These are phyloP conservation scores for Psilopsiagon aymara DNA, from an alignment of 2,113 vertebrate species.

Conservation along the genomic window DNA sequence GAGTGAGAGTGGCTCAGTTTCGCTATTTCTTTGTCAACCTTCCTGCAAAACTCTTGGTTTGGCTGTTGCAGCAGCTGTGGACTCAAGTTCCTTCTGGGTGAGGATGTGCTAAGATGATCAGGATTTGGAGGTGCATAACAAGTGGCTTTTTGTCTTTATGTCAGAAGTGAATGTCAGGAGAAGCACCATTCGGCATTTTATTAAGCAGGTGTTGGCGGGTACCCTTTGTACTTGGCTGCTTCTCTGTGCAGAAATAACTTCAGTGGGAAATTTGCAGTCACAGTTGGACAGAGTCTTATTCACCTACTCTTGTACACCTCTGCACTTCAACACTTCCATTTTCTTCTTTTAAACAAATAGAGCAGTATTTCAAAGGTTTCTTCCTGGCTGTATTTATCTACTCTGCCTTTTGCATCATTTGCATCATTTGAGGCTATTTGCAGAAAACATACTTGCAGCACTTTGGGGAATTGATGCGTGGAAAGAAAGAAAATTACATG, in stretches of 20 bases:
- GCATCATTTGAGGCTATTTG: background rate
- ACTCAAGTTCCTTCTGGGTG: background rate
- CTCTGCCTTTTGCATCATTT: background rate
- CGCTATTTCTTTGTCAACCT: background rate
- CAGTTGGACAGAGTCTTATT: background rate
- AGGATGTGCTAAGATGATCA: background rate
- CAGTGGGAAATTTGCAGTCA: background rate
- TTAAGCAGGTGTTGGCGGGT: background rate
- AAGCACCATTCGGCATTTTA: background rate
- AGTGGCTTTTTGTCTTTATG: background rate
- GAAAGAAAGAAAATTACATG: conserved; percentile 52
- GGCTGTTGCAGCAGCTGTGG: background rate
- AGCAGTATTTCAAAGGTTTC: background rate
- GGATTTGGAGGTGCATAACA: background rate
- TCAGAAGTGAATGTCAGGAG: background rate
- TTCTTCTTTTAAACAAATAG: background rate
- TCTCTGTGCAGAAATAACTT: background rate
- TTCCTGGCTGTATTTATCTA: background rate
- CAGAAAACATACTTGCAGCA: background rate
- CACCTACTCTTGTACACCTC: background rate
- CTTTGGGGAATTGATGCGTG: conserved; percentile 30
- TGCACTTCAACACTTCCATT: background rate
- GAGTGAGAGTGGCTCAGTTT: background rate
- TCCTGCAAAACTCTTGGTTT: background rate
- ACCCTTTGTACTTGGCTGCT: background rate